Evolutionary conservation across 2,888 invertebrate genomes (phyloP).

Genomic region (Notodonta dromedarius): DNA sequence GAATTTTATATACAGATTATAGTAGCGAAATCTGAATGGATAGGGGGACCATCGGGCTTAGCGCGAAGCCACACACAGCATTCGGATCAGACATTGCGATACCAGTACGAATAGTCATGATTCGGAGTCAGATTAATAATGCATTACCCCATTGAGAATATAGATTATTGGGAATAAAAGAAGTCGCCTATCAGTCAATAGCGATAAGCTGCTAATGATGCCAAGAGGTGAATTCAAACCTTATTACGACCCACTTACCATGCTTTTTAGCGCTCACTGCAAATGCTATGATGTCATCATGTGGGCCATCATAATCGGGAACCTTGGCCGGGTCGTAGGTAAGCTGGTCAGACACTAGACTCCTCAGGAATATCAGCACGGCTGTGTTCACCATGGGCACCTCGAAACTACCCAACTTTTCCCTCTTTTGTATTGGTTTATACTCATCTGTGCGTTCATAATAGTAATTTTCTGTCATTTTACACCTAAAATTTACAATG

Average conservation of each 20-base stretch:
- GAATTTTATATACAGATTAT: too few species aligned
- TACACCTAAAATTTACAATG: slow-evolving; percentile 76
- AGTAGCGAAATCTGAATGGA: too few species aligned
- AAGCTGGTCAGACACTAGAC: slow-evolving; percentile 83
- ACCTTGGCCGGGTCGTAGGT: slow-evolving; percentile 89
- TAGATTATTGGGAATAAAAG: too few species aligned
- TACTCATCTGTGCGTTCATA: slow-evolving; percentile 94
- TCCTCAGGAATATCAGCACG: slow-evolving; percentile 90
- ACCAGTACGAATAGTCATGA: too few species aligned
- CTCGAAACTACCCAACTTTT: slow-evolving; percentile 88
- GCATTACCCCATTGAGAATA: too few species aligned
- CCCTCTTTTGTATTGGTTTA: slow-evolving; percentile 88
- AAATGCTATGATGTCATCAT: slow-evolving; percentile 97
- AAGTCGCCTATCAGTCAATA: too few species aligned
- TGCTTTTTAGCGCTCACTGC: slow-evolving; percentile 91
- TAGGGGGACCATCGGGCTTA: too few species aligned
- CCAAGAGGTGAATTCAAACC: too few species aligned
- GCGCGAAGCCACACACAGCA: too few species aligned
- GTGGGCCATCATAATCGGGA: slow-evolving; percentile 88
- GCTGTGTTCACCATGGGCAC: slow-evolving; percentile 97
- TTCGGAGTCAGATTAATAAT: too few species aligned
- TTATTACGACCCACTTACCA: slow-evolving; percentile 56
- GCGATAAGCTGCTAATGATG: too few species aligned
- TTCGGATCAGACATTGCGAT: too few species aligned
- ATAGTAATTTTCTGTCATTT: slow-evolving; percentile 93